A percentile compares a stretch with the other conserved stretches of the same genome.
Evolutionary conservation across 35 echinoderm and acorn worm species (phyloP).

Genomic region (Heliocidaris erythrogramma): DNA sequence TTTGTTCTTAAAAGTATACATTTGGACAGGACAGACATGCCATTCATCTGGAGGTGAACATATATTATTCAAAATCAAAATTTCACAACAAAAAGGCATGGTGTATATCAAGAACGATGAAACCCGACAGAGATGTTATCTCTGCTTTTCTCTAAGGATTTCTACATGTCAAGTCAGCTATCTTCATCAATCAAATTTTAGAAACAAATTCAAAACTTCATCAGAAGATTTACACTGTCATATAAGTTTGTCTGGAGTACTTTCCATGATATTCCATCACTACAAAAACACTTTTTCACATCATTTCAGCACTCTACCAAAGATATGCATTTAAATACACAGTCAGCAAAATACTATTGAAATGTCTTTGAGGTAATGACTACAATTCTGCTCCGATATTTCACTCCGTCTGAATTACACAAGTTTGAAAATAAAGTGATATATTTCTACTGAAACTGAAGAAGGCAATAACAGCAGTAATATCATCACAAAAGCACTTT

Average conservation of each 20-base stretch:
- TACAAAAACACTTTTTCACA: not conserved
- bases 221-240: too few species aligned
- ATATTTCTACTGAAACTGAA: not conserved
- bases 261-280: not conserved
- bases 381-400: not conserved
- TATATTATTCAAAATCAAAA: too few species aligned
- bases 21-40: too few species aligned
- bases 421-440: not conserved
- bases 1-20: too few species aligned
- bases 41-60: too few species aligned
- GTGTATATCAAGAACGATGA: too few species aligned
- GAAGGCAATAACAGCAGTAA: conserved; percentile 1
- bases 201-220: too few species aligned
- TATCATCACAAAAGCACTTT: conserved; percentile 12
- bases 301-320: not conserved
- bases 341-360: not conserved
- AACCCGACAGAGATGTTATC: too few species aligned
- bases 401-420: not conserved
- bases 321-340: not conserved
- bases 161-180: too few species aligned
- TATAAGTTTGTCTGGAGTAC: not conserved
- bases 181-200: too few species aligned
- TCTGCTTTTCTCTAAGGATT: too few species aligned
- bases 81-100: too few species aligned
- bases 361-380: conserved; percentile 10